A percentile compares a stretch with the other conserved stretches of the same genome.
Evolutionary conservation across 1,140 invertebrate genomes (phyloP).

Genomic region (Armadillidium nasatum): DNA sequence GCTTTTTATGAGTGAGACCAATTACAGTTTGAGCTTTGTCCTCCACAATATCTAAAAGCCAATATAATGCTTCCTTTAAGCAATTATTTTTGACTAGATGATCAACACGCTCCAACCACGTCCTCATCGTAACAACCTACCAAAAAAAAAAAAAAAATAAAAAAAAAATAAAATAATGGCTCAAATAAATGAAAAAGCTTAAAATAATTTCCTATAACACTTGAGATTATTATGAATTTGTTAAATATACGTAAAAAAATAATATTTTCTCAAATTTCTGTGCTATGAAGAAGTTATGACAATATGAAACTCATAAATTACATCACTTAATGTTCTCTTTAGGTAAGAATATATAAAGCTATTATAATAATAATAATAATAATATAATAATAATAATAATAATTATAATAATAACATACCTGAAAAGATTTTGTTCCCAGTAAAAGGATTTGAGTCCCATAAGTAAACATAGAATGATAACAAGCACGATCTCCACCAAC

Average conservation of each 20-base stretch:
- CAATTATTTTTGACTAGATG: slow-evolving; percentile 62
- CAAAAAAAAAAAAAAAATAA: background rate
- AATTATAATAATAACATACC: slow-evolving; percentile 22
- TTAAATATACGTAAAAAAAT: too few species aligned
- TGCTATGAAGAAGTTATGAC: too few species aligned
- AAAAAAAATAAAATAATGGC: too few species aligned
- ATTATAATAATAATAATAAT: background rate
- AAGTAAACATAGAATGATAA: slow-evolving; percentile 80
- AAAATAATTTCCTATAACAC: too few species aligned
- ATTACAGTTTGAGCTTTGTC: slow-evolving; percentile 65
- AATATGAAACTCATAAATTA: too few species aligned
- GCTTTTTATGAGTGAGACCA: slow-evolving; percentile 57
- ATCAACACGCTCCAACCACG: slow-evolving; percentile 72
- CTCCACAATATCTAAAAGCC: slow-evolving; percentile 65
- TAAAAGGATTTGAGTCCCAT: slow-evolving; percentile 73
- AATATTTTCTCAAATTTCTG: too few species aligned
- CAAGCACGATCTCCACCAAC: slow-evolving; percentile 77
- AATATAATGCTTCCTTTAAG: slow-evolving; percentile 57
- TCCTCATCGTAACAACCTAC: slow-evolving; percentile 71
- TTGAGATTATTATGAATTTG: too few species aligned
- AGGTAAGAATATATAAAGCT: background rate
- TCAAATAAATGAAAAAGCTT: too few species aligned
- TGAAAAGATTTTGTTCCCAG: slow-evolving; percentile 72
- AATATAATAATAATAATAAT: too few species aligned
- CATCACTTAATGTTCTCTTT: too few species aligned